A percentile compares a stretch with the other conserved stretches of the same genome.
phyloP scores from a whole-genome alignment of 2,888 invertebrate species.

The Andrena dorsata region DNA sequence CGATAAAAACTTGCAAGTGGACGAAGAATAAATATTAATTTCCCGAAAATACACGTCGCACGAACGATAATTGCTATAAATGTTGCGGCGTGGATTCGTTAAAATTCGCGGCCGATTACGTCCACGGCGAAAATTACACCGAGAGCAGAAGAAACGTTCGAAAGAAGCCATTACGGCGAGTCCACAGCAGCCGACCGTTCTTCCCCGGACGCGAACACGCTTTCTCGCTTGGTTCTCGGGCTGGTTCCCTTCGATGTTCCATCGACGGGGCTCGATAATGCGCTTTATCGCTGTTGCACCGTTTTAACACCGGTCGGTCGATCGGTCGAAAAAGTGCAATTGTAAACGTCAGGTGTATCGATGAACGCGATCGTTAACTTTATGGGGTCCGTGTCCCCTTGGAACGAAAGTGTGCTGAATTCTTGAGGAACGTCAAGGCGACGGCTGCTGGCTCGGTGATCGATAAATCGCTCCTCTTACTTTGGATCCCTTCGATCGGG shows the following conservation, averaged over 20 bases:
- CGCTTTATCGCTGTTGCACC: slow-evolving; percentile 58
- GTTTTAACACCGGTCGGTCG: slow-evolving; percentile 47
- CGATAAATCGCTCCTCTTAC: slow-evolving; percentile 16
- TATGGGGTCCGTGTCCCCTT: slow-evolving; percentile 13
- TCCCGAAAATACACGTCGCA: not conserved
- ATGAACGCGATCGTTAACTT: slow-evolving; percentile 51
- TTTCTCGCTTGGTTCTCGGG: slow-evolving; percentile 3
- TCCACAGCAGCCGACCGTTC: slow-evolving; percentile 32
- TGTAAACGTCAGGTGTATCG: slow-evolving; percentile 53
- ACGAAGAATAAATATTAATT: slow-evolving; percentile 39
- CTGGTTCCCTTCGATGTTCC: slow-evolving; percentile 33
- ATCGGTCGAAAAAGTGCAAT: slow-evolving; percentile 49
- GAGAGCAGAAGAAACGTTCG: slow-evolving; percentile 43
- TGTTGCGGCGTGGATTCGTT: slow-evolving; percentile 38
- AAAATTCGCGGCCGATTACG: slow-evolving; percentile 44
- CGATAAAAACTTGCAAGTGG: slow-evolving; percentile 7
- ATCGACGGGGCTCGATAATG: slow-evolving; percentile 53
- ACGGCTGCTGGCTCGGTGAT: not conserved
- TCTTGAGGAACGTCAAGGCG: not conserved
- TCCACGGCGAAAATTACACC: slow-evolving; percentile 28
- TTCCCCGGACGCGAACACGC: not conserved
- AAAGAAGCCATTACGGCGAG: slow-evolving; percentile 46
- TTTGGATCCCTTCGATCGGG: not conserved
- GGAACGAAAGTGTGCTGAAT: slow-evolving; percentile 28
- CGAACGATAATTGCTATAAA: slow-evolving; percentile 62